Evolutionary conservation across 2,888 invertebrate species (phyloP).

Genomic region (Orthosia cruda): DNA sequence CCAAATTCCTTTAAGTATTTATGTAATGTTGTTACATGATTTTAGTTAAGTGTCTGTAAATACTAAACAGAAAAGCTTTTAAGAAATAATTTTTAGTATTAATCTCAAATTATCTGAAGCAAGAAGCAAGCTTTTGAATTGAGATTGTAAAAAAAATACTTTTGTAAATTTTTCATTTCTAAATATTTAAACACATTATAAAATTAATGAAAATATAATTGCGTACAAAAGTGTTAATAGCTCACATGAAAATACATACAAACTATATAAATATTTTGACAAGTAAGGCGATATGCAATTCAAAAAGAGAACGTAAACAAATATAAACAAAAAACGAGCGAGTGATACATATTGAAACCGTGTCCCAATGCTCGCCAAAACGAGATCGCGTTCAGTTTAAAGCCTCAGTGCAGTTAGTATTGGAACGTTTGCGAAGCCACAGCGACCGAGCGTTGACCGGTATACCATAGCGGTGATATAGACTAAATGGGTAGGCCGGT

Average conservation of each 20-base stretch:
- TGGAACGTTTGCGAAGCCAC: slow-evolving; percentile 24
- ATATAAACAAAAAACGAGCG: background rate
- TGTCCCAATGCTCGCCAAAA: slow-evolving; percentile 2
- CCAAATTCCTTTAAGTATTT: too few relatives aligned
- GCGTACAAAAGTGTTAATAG: background rate
- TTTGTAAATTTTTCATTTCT: too few relatives aligned
- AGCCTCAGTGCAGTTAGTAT: slow-evolving; percentile 27
- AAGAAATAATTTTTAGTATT: background rate
- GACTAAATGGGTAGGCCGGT: background rate
- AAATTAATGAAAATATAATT: background rate
- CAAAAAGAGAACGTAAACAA: background rate
- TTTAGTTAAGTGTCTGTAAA: background rate
- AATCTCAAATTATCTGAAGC: background rate
- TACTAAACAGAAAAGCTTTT: background rate
- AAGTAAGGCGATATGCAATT: slow-evolving; percentile 1
- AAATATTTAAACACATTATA: too few relatives aligned
- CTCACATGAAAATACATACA: background rate
- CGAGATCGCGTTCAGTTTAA: slow-evolving; percentile 25
- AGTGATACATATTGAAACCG: slow-evolving; percentile 32
- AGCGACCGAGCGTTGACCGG: slow-evolving; percentile 22
- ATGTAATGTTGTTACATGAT: background rate
- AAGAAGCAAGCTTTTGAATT: background rate
- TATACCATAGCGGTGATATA: background rate
- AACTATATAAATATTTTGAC: background rate
- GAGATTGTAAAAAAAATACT: too few relatives aligned